Percentiles rank a stretch among this genome's conserved stretches.
These are phyloP conservation scores for Acrocera orbiculus DNA, from an alignment of 2,888 invertebrate species.

Conservation along the genomic window DNA sequence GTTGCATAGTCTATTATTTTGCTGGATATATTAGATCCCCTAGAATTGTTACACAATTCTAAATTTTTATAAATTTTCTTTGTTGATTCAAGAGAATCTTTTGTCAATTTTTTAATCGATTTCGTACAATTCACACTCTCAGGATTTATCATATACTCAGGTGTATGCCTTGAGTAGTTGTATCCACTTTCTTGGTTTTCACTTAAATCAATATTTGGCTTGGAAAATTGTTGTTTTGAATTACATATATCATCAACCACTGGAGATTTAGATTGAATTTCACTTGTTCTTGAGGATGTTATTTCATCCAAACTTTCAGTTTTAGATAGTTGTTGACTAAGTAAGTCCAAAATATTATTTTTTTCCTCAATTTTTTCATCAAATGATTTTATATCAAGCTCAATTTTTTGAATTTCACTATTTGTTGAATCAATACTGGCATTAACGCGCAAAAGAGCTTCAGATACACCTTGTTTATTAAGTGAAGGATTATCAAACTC, in stretches of 20 bases:
- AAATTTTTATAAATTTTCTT: no score
- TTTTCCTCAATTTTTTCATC: slow-evolving; percentile 37
- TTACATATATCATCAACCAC: slow-evolving; percentile 10
- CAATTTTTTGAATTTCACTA: slow-evolving; percentile 37
- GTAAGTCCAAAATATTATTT: slow-evolving; percentile 36
- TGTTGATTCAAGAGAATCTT: no score
- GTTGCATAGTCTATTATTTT: slow-evolving; percentile 7
- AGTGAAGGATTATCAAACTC: slow-evolving; percentile 31
- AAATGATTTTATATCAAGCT: slow-evolving; percentile 33
- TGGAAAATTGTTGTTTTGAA: slow-evolving; percentile 11
- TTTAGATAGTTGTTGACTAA: slow-evolving; percentile 33
- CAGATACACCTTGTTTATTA: slow-evolving; percentile 32
- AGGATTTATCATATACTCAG: neutral
- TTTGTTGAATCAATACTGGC: slow-evolving; percentile 34
- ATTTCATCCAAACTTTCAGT: neutral
- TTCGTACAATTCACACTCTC: neutral
- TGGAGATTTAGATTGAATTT: neutral
- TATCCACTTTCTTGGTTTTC: slow-evolving; percentile 10
- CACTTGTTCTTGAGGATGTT: neutral
- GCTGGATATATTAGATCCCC: no score
- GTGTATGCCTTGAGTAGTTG: slow-evolving; percentile 3
- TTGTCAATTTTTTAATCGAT: slow-evolving; percentile 1
- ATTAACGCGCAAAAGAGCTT: slow-evolving; percentile 31
- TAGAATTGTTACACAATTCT: no score
- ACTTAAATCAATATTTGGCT: slow-evolving; percentile 12